Base-by-base conservation (phyloP, 2,113 vertebrate genomes). In the Mugil cephalus region DNA sequence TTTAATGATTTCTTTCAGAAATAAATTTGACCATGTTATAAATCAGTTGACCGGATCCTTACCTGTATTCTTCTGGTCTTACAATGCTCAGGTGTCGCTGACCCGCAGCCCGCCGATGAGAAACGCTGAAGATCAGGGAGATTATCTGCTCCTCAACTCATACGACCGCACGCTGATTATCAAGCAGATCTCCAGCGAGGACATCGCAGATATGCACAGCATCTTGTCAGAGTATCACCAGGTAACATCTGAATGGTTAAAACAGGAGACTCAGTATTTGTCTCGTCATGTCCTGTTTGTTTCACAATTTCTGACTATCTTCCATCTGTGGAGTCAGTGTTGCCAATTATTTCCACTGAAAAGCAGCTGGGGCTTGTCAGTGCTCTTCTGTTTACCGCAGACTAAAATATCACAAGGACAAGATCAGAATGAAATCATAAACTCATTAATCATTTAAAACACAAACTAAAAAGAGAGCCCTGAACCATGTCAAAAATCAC, bases 161-260 rank as follows among this genome's bases (percentile, higher is more conserved):
- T 96, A 96, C 0, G 97, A 98, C 85, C 93, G 94, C 0, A 96
- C 96, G 0, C 91, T 98, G 69, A 95, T 97, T 66, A 91, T 96
- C 78, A 98, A 98, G 91, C 96, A 98, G 74, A 96, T 97, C 65
- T 96, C 96, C 84, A 97, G 96, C 1, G 96, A 98, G 72, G 96
- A 98, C 17, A 95, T 98, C 35, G 96, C 96, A 1, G 95, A 98
- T 13, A 95, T 98, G 88, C 96, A 98, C 81, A 94, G 86, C 87
- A 96, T 98, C 81, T 92, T 98, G 39, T 96, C 96, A 0, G 96
- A 97, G 86, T 98, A 98, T 91, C 97, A 98, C 88, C 96, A 98
- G 96, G 96, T 98, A 82, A 64, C 53, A 0, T 8, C 55, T 8
- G 24, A 14, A 9, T 15, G 36, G 13, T 36, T 38, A 5, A 53